phyloP scores from a whole-genome alignment of 2,888 invertebrate species.

The Drosophila phalerata region DNA sequence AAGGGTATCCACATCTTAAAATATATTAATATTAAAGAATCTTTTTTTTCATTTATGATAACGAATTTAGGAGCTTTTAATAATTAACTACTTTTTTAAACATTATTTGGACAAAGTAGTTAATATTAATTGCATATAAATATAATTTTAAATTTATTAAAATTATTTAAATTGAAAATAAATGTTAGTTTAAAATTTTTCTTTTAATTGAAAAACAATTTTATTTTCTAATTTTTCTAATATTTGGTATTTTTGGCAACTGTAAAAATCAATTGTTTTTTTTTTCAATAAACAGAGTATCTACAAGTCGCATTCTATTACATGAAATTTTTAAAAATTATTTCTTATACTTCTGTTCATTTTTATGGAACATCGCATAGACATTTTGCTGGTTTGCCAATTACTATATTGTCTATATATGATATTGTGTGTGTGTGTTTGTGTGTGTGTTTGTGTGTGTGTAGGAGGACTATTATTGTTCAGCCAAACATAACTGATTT shows the following conservation, averaged over 20 bases:
- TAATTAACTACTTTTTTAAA: too few species aligned
- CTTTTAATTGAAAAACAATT: too few species aligned
- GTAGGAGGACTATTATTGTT: conserved; percentile 48
- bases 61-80: too few species aligned
- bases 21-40: neutral
- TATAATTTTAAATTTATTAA: too few species aligned
- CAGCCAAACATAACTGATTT: conserved; percentile 68
- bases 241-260: neutral
- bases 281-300: conserved; percentile 7
- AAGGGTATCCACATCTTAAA: neutral
- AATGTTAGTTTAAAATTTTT: too few species aligned
- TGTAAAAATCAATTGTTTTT: neutral
- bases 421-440: conserved; percentile 21
- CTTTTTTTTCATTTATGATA: too few species aligned
- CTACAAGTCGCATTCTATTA: neutral
- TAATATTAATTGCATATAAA: too few species aligned
- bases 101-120: too few species aligned
- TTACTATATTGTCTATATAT: conserved; percentile 65
- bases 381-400: conserved; percentile 67
- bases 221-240: neutral
- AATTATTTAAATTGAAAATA: too few species aligned
- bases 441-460: conserved; percentile 24
- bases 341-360: conserved; percentile 42
- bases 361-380: conserved; percentile 55
- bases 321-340: neutral